A percentile compares a stretch with the other conserved stretches of the same genome.
phyloP scores from a whole-genome alignment of 2,113 vertebrate species.

The Pseudolaguvia tuberculata region DNA sequence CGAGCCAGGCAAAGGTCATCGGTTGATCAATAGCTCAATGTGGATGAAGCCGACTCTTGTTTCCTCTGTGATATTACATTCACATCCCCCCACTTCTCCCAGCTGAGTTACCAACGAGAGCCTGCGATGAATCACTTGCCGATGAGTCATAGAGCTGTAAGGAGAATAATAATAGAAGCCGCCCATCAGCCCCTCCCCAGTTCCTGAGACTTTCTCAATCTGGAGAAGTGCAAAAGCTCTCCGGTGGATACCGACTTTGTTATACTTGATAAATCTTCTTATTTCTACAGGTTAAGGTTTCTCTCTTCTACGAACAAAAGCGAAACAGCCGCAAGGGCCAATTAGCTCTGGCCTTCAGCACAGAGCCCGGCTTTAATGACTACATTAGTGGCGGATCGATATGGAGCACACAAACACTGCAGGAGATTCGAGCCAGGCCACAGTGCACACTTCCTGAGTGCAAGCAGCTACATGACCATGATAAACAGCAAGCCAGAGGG shows the following conservation, averaged over 20 bases:
- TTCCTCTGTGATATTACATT: conserved; percentile 38
- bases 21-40: conserved; percentile 32
- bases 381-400: conserved; percentile 49
- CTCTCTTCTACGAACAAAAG: neutral
- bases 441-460: neutral
- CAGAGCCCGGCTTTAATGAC: conserved; percentile 66
- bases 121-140: conserved; percentile 51
- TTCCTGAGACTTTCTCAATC: neutral
- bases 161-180: conserved; percentile 51
- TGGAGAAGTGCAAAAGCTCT: conserved; percentile 1
- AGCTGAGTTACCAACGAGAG: conserved; percentile 41
- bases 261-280: neutral
- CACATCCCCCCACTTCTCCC: conserved; percentile 26
- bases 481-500: neutral
- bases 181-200: conserved; percentile 22
- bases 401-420: conserved; percentile 33
- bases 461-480: neutral
- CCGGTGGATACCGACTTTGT: neutral
- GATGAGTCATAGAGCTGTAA: conserved; percentile 53
- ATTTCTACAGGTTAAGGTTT: neutral
- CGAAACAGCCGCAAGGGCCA: conserved; percentile 10
- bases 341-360: conserved; percentile 63
- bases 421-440: conserved; percentile 18
- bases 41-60: conserved; percentile 22
- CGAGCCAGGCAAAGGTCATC: conserved; percentile 15